Conservation (phyloP, 2,797 vertebrate species). For the Phylloscopus collybita region DNA sequence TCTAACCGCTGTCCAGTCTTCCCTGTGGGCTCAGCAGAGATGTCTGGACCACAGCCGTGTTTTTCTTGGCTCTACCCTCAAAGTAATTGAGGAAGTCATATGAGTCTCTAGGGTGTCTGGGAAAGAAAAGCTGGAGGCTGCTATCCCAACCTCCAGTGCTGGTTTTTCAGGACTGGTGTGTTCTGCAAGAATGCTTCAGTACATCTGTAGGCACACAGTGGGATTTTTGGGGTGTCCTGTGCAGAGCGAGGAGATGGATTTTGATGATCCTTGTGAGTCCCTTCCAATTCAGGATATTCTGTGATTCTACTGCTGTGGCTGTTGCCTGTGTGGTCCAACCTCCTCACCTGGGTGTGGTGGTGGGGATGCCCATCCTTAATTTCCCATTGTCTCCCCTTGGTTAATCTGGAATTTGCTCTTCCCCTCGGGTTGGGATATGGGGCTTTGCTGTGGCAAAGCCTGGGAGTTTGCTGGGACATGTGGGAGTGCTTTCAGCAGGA, state of each 20-base stretch:
- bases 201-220: accelerated
- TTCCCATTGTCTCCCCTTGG: not conserved
- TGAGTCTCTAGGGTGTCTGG: not conserved
- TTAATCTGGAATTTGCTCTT: not conserved
- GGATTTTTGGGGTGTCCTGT: not conserved
- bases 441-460: not conserved
- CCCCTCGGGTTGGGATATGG: not conserved
- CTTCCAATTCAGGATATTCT: not conserved
- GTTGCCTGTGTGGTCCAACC: not conserved
- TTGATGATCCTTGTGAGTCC: not conserved
- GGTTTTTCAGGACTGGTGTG: not conserved
- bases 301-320: not conserved
- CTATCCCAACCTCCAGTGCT: not conserved
- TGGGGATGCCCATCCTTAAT: not conserved
- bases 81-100: not conserved
- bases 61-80: constrained; percentile 9
- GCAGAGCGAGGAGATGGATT: not conserved
- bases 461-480: no score
- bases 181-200: not conserved
- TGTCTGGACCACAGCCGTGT: constrained; percentile 6
- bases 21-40: not conserved
- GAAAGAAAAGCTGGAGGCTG: not conserved
- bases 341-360: accelerated
- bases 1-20: not conserved
- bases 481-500: not conserved